Base-by-base conservation (phyloP, 1,140 invertebrate genomes). In the Drosophila erecta region DNA sequence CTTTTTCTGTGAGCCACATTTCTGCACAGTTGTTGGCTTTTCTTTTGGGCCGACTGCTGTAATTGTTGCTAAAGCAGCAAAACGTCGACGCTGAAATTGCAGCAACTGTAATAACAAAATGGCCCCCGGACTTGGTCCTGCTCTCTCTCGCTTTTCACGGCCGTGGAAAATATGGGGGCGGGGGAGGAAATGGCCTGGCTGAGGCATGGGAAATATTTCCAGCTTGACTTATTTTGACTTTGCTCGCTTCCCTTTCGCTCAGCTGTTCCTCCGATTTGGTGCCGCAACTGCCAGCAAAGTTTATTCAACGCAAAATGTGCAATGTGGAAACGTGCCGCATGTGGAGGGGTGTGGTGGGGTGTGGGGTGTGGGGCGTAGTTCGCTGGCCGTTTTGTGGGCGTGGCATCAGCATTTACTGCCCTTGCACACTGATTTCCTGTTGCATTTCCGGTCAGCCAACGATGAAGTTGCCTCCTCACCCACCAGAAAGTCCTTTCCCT, bases 61-160 rank as follows among this genome's bases (percentile, higher is more conserved):
- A 86, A 86, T 86, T 86, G 77, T 79, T 86, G 74, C 74, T 73
- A 81, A 83, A 83, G 79, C 79, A 73, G 69, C 71, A 81, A 60
- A 71, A 65, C 70, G 64, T 71, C 70, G 79, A 59, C 66, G 57
- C 80, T 73, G 80, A 84, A 85, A 85, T 77, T 85, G 81, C 81
- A 85, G 74, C 81, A 86, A 86, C 81, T 86, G 81, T 86, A 86
- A 86, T 86, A 86, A 86, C 75, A 81, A 78, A 86, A 86, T 86
- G 81, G 81, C 81, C 75, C 59, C 78, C 75, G 81, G 75, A 86
- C 77, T 86, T 83, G 74, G 77, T 86, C 59, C 77, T 77, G 53
- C 74, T 70, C 47, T 54, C 38, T 30, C 7, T 30, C 35, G 49
- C 78, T 22, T 38, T 43, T 47, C 54, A 14, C 35, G 33, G 24